Evolutionary conservation across 2,888 invertebrate genomes (phyloP).

Genomic region (Tetanocera ferruginea): DNA sequence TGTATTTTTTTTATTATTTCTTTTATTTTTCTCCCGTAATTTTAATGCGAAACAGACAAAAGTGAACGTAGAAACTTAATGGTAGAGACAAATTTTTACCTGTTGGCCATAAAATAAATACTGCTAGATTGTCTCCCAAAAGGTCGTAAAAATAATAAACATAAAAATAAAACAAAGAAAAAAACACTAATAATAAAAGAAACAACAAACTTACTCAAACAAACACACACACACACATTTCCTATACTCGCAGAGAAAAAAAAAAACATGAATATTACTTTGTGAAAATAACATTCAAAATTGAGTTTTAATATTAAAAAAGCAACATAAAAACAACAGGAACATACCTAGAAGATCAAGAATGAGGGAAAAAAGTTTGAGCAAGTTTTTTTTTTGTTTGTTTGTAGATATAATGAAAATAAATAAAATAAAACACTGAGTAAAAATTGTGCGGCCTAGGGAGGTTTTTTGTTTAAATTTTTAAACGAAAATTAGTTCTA

Average conservation of each 20-base stretch:
- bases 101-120: conserved; percentile 65
- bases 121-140: conserved; percentile 55
- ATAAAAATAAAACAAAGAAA: conserved; percentile 1
- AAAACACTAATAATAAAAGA: neutral
- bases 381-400: conserved; percentile 10
- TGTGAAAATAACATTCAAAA: conserved; percentile 38
- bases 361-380: conserved; percentile 7
- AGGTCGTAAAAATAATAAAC: conserved; percentile 58
- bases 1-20: no score
- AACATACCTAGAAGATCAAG: neutral
- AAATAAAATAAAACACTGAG: conserved; percentile 21
- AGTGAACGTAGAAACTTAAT: neutral
- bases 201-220: neutral
- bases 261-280: conserved; percentile 32
- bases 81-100: conserved; percentile 59
- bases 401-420: conserved; percentile 7
- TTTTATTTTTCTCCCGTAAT: no score
- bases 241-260: no score
- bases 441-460: conserved; percentile 35
- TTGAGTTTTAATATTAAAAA: conserved; percentile 23
- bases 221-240: no score
- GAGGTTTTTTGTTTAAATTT: conserved; percentile 30
- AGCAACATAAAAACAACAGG: conserved; percentile 12
- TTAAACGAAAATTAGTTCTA: conserved; percentile 31
- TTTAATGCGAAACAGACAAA: neutral